Evolutionary conservation across 2,113 vertebrate genomes (phyloP), one percentile per base, ranked within the genome.

Genomic region (Myrmecophaga tridactyla): DNA sequence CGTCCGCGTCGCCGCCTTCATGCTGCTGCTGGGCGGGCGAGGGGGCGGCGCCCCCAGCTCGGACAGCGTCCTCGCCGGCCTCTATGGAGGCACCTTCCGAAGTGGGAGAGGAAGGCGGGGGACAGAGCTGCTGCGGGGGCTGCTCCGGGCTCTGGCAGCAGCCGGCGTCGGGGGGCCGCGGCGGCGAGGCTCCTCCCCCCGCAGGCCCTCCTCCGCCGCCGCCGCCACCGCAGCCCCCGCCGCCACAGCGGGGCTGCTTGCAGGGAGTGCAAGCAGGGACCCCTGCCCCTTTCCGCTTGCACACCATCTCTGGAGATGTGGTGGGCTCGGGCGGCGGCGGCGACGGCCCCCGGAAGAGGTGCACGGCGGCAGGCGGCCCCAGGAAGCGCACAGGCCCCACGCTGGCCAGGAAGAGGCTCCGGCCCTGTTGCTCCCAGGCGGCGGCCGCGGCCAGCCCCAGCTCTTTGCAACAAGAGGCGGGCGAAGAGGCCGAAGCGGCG

Each of bases 211-310:
- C 90, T 17, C 97, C 96, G 82, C 98, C 98, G 96, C 98, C 94
- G 96, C 99, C 99, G 92, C 97, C 78, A 12, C 95, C 95, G 56
- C 72, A 41, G 48, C 93, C 96, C 43, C 98, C 97, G 73, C 98
- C 98, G 97, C 99, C 96, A 97, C 99, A 99, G 97, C 99, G 99
- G 7, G 99, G 99, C 98, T 99, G 99, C 98, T 99, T 99, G 96
- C 99, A 99, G 27, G 99, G 99, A 69, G 99, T 98, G 96, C 99
- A 99, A 96, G 99, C 98, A 95, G 99, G 98, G 94, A 99, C 98
- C 94, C 99, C 99, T 48, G 99, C 98, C 85, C 99, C 99, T 96
- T 99, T 99, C 95, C 99, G 99, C 98, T 99, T 99, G 96, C 99
- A 99, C 98, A 99, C 99, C 99, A 99, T 99, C 94, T 99, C 99